Evolutionary conservation across 2,113 vertebrate species (phyloP).

Genomic region (Argyrosomus japonicus): DNA sequence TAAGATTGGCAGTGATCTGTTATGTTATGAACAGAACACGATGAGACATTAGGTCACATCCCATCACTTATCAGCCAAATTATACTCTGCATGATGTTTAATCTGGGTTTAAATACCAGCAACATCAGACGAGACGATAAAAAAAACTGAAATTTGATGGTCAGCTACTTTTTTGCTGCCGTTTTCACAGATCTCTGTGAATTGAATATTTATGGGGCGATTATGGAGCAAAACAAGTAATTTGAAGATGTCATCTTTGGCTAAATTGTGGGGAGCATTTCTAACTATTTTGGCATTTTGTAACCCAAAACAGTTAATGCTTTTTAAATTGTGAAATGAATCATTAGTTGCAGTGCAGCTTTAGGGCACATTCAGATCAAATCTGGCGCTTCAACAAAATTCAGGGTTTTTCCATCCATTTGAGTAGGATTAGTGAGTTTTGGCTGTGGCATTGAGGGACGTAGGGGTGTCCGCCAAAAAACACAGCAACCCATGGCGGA

Average conservation of each 20-base stretch:
- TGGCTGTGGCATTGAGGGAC: no score
- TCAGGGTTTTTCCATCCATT: no score
- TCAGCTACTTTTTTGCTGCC: background rate
- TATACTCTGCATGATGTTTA: background rate
- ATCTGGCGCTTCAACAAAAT: no score
- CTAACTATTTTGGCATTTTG: background rate
- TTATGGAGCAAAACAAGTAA: background rate
- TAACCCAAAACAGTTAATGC: background rate
- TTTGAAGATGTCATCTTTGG: background rate
- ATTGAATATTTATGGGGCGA: background rate
- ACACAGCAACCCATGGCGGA: no score
- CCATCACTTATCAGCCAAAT: background rate
- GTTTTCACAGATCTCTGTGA: background rate
- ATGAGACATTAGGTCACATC: background rate
- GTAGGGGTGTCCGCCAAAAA: no score
- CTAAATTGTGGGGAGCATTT: background rate
- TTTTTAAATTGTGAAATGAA: background rate
- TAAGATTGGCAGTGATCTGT: conserved; percentile 15
- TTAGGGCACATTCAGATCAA: no score
- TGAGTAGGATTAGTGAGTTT: no score
- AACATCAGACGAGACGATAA: background rate
- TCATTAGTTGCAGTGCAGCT: background rate
- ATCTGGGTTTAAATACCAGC: background rate
- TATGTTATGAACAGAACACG: background rate
- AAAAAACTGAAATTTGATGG: background rate